Evolutionary conservation across 2,113 vertebrate species (phyloP).

Genomic region (Coregonus clupeaformis): DNA sequence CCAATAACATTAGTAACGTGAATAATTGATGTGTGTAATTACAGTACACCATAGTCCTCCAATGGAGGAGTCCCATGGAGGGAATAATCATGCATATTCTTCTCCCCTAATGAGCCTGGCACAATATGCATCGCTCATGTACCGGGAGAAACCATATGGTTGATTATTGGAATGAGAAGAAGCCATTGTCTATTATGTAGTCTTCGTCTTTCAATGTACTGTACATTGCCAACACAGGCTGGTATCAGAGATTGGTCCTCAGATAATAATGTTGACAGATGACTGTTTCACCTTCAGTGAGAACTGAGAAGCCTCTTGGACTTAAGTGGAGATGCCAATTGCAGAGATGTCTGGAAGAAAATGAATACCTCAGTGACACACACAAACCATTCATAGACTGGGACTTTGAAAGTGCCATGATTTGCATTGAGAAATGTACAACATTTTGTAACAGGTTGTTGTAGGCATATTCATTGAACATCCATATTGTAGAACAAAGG

Average conservation of each 20-base stretch:
- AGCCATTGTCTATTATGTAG: slow-evolving; percentile 46
- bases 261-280: slow-evolving; percentile 51
- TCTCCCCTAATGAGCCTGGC: slow-evolving; percentile 50
- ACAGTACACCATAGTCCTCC: slow-evolving; percentile 37
- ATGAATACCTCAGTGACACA: no score
- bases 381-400: no score
- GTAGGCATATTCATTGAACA: no score
- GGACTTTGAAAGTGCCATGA: no score
- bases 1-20: slow-evolving; percentile 46
- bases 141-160: slow-evolving; percentile 55
- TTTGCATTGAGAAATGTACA: no score
- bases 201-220: slow-evolving; percentile 35
- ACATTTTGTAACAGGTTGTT: no score
- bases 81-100: slow-evolving; percentile 54
- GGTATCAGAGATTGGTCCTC: slow-evolving; percentile 46
- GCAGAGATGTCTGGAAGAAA: slow-evolving; percentile 33
- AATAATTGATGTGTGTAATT: slow-evolving; percentile 59
- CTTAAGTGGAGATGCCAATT: slow-evolving; percentile 37
- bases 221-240: slow-evolving; percentile 32
- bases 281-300: slow-evolving; percentile 25
- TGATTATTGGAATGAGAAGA: slow-evolving; percentile 36
- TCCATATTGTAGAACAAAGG: no score
- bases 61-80: slow-evolving; percentile 50
- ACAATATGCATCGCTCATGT: slow-evolving; percentile 41
- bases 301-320: slow-evolving; percentile 30